Base-by-base conservation (phyloP, 2,797 vertebrate genomes). In the Sebastes trivittatus region DNA sequence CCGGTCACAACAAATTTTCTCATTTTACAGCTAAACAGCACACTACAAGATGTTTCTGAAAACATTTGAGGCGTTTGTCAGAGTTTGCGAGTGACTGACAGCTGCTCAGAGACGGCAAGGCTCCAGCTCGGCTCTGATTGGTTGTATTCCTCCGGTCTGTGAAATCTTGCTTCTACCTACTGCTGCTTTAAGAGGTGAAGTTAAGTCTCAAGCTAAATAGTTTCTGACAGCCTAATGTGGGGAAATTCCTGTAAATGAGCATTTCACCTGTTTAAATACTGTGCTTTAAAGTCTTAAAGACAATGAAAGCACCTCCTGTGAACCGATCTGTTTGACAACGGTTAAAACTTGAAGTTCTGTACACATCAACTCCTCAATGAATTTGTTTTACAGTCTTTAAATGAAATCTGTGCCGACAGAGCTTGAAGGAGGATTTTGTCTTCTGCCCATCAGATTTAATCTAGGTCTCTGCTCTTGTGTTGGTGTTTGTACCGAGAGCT, bases 401-500 rank as follows among this genome's bases (percentile, higher is more conserved):
- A 62, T 38, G 0, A 74, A 69, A 84, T 64, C 27, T 23, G 13
- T 2, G 42, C 5, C 1, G 14, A 42, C 20, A 59, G 60, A 75
- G 29, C 34, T 38, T 22, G 14, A 76, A 42, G 34, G 6, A 60
- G 64, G 59, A 75, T 67, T 70, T 79, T 60, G 54, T 1, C 9
- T 16, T 62, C 14, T 55, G 14, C 16, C 6, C 77, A 20, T 66
- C 69, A 80, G 78, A 85, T 89, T 77, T 77, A 72, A 88, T 88
- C 78, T 69, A 2, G 11, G 63, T 67, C 55, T 69, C 32, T 32
- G 20, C 54, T 82, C 64, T 82, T 80, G 69, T 78, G 74, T 76
- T 49, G 49, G 29, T 64, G 49, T 78, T 83, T 58, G 49, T 42
- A 62, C 80, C 6, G 8, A 71, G 74, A 81, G 32, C 72, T 61